Evolutionary conservation across 2,888 invertebrate genomes (phyloP).

Genomic region (Plemyria rubiginata): DNA sequence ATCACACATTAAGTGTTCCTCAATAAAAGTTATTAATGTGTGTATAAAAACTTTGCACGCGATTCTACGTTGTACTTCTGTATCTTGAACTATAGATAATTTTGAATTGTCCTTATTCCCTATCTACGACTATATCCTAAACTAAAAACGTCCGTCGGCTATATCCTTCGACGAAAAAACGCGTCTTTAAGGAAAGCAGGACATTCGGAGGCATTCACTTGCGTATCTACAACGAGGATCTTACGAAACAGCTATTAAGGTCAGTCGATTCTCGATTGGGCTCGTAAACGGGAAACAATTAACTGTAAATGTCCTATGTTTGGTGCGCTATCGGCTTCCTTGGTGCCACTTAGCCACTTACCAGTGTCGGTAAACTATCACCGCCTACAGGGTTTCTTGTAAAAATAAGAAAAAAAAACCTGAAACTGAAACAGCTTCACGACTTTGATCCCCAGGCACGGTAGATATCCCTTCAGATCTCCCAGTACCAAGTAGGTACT

Average conservation of each 20-base stretch:
- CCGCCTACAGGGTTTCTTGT: neutral
- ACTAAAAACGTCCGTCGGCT: neutral
- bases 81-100: too few relatives aligned
- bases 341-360: constrained; percentile 16
- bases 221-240: constrained; percentile 24
- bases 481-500: too few relatives aligned
- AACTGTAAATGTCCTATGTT: constrained; percentile 31
- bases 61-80: too few relatives aligned
- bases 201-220: constrained; percentile 5
- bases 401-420: too few relatives aligned
- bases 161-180: neutral
- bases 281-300: constrained; percentile 50
- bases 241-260: constrained; percentile 41
- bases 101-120: too few relatives aligned
- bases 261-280: constrained; percentile 44
- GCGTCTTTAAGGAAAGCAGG: constrained; percentile 1
- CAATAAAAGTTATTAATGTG: too few relatives aligned
- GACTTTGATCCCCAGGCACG: too few relatives aligned
- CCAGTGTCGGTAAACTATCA: neutral
- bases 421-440: too few relatives aligned
- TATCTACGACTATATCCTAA: too few relatives aligned
- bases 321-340: constrained; percentile 43
- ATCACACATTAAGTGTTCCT: too few relatives aligned
- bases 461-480: too few relatives aligned
- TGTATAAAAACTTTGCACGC: too few relatives aligned